Evolutionary conservation across 2,888 invertebrate species (phyloP), one percentile per base, ranked within the genome.

Genomic region (Thecocarcelia acutangulata): DNA sequence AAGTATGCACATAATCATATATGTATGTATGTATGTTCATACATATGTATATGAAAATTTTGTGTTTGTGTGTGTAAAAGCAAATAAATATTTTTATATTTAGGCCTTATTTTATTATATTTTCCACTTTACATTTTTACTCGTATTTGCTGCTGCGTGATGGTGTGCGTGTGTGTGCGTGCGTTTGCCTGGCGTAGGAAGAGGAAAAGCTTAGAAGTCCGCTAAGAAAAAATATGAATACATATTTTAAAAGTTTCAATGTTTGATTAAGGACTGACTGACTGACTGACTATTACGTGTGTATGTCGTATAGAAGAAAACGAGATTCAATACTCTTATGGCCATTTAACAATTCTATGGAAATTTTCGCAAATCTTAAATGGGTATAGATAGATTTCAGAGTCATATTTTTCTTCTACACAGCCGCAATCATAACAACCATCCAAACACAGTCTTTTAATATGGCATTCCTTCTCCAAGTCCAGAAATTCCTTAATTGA

Each of bases 321-420:
- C 5, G 37, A n/a, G 48, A 24, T 63, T 19, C 42, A 28, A 42
- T 52, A 33, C 63, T 56, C 54, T 40, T 66, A 74, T 66, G 66
- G 56, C 21, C 9, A 48, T 28, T 75, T 15, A 40, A 19, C 42
- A 58, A 58, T 74, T 74, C 74, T 50, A 66, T 66, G 58, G 66
- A 75, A 75, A 58, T 50, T 74, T 46, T 64, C 54, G 54, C 73
- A 74, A 56, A 48, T 56, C 73, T 64, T 24, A 74, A 73, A 74
- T 46, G 44, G 73, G 17, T 64, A 64, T 74, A 21, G 73, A 64
- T 74, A 21, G 73, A 74, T 56, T 74, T 64, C 73, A 74, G 21
- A 56, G 66, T 50, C 66, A 68, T 75, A 75, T 66, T 68, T 52
- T 75, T 19, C 33, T 50, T 44, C 8, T 19, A 21, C 33, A n/a